phyloP scores from a whole-genome alignment of 1,140 invertebrate genomes.

The Pogonus chalceus region DNA sequence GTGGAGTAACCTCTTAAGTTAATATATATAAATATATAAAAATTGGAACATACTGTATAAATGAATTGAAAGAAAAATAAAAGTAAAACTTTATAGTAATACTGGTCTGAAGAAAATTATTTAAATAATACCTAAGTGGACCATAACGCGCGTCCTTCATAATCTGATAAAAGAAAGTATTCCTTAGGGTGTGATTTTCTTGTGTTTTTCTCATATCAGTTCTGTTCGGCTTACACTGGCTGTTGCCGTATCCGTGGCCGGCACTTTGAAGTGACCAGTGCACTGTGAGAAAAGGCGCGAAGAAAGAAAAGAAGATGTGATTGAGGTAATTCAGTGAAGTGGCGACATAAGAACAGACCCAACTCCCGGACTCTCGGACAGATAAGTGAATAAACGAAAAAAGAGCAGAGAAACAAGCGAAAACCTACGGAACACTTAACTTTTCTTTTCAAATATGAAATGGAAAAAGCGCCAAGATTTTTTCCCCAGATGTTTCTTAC shows the following conservation, averaged over 20 bases:
- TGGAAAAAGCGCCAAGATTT: no score
- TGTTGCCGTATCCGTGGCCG: no score
- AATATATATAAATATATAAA: no score
- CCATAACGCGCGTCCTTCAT: not conserved
- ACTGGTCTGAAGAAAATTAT: not conserved
- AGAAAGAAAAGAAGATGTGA: not conserved
- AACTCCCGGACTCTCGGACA: not conserved
- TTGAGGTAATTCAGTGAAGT: slow-evolving; percentile 6
- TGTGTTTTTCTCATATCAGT: not conserved
- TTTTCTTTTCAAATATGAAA: slow-evolving; percentile 1
- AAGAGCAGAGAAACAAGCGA: not conserved
- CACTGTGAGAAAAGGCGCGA: not conserved
- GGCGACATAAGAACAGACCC: not conserved
- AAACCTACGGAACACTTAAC: not conserved
- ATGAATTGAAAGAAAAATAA: not conserved
- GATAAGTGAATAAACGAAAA: slow-evolving; percentile 7
- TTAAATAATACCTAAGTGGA: not conserved
- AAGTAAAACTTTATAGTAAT: not conserved
- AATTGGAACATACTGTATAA: no score
- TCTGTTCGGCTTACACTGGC: not conserved
- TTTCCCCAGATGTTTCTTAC: no score
- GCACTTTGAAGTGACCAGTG: slow-evolving; percentile 1
- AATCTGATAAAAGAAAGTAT: not conserved
- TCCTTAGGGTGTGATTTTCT: not conserved
- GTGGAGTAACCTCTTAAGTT: no score